Evolutionary conservation across 37 sponge, comb jelly and placozoan species (phyloP).

Genomic region (Haliclona indistincta): DNA sequence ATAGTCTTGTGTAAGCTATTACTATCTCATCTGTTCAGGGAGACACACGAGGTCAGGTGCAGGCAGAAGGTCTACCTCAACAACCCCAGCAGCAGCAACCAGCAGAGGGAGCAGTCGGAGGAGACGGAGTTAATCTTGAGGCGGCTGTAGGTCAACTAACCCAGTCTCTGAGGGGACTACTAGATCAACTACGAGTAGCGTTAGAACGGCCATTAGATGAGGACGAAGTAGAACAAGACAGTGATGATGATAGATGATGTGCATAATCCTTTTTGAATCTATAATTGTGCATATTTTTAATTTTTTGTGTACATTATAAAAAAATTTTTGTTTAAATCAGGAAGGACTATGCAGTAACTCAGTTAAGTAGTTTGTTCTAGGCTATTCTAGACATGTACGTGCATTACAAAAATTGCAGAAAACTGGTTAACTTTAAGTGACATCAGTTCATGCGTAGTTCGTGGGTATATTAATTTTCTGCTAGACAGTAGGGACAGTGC

Average conservation of each 20-base stretch:
- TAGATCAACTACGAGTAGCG: background rate
- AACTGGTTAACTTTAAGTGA: background rate
- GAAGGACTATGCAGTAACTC: background rate
- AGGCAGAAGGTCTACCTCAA: background rate
- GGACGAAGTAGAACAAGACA: background rate
- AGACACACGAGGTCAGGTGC: no score
- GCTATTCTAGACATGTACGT: no score
- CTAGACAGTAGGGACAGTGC: background rate
- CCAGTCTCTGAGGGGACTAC: slow-evolving; percentile 8
- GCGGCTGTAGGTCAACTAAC: slow-evolving; percentile 21
- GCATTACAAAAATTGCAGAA: background rate
- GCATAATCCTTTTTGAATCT: no score
- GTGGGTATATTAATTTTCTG: background rate
- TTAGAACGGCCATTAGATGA: background rate
- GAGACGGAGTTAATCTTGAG: slow-evolving; percentile 35
- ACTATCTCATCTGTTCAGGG: no score
- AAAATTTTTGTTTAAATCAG: background rate
- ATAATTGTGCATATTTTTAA: background rate
- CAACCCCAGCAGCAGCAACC: background rate
- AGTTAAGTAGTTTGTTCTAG: background rate
- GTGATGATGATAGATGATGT: background rate
- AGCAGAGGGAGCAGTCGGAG: slow-evolving; percentile 28
- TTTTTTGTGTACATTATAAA: background rate
- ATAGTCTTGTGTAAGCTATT: no score
- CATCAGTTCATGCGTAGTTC: background rate